Percentiles rank a stretch among this genome's conserved stretches.
Evolutionary conservation across 2,113 vertebrate species (phyloP).

Genomic region (Percopsis transmontana): DNA sequence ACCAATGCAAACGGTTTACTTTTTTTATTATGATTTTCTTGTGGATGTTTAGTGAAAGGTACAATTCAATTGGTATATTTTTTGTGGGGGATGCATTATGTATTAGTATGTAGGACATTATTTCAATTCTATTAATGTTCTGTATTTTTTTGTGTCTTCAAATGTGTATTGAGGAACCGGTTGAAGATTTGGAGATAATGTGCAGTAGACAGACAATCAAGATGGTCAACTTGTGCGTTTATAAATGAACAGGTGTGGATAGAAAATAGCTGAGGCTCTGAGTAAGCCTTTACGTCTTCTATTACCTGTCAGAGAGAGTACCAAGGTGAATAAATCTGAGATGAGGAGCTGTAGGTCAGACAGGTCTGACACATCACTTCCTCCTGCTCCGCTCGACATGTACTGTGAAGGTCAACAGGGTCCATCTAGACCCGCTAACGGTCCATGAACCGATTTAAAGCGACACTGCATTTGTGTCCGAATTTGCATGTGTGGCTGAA

Average conservation of each 20-base stretch:
- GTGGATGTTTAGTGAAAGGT: too few species aligned
- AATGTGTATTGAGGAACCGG: not conserved
- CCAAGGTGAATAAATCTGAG: conserved; percentile 4
- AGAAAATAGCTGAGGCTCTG: conserved; percentile 3
- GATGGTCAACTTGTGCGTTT: not conserved
- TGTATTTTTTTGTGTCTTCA: not conserved
- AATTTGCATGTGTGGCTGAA: too few species aligned
- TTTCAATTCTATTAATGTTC: not conserved
- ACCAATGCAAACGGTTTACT: too few species aligned
- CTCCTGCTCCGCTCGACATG: not conserved
- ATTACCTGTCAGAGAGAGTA: not conserved
- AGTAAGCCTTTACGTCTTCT: not conserved
- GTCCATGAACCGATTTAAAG: conserved; percentile 38
- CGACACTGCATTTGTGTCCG: too few species aligned
- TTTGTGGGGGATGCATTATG: not conserved
- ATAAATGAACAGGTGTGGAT: not conserved
- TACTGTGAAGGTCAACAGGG: conserved; percentile 38
- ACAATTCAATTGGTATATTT: too few species aligned
- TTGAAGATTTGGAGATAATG: not conserved
- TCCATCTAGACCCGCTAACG: conserved; percentile 38
- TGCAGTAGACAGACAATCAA: not conserved
- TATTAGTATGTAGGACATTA: not conserved
- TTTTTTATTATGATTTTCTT: too few species aligned
- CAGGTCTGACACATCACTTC: conserved; percentile 28
- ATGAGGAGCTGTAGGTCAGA: conserved; percentile 19